Evolutionary conservation across 30 jellyfish, hydroid and myxozoan species (phyloP).

Genomic region (Chrysaora quinquecirrha): DNA sequence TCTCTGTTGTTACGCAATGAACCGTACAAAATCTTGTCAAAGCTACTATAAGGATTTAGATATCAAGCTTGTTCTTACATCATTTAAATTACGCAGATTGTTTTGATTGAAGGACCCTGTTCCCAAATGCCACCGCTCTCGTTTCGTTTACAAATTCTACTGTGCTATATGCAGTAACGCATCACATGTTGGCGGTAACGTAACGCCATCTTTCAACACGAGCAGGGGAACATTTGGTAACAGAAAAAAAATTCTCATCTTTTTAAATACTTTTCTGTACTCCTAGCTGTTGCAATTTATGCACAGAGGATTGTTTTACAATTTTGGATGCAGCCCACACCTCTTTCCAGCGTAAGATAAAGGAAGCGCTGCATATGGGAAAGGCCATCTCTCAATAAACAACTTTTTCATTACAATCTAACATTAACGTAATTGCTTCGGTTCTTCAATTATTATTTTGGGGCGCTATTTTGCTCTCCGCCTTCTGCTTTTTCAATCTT

Average conservation of each 20-base stretch:
- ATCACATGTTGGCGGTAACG: neutral
- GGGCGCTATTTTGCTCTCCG: too few species aligned
- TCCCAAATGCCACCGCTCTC: neutral
- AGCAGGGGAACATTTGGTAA: too few species aligned
- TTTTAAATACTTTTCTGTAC: neutral
- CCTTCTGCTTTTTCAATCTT: too few species aligned
- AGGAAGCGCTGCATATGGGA: neutral
- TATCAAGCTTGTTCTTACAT: too few species aligned
- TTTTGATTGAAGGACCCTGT: neutral
- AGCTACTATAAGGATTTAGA: too few species aligned
- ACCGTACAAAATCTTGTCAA: too few species aligned
- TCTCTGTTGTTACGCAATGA: too few species aligned
- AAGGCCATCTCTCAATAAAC: neutral
- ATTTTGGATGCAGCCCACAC: neutral
- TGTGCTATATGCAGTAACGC: neutral
- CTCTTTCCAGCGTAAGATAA: neutral
- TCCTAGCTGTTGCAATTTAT: neutral
- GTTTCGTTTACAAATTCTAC: neutral
- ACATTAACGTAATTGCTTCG: neutral
- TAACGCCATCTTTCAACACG: neutral
- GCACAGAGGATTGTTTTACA: neutral
- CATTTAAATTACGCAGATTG: neutral
- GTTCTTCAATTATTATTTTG: neutral
- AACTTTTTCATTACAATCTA: too few species aligned
- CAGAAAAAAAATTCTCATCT: neutral